Base-by-base conservation (phyloP, 2,797 vertebrate species). In the Onychomys leucogaster region DNA sequence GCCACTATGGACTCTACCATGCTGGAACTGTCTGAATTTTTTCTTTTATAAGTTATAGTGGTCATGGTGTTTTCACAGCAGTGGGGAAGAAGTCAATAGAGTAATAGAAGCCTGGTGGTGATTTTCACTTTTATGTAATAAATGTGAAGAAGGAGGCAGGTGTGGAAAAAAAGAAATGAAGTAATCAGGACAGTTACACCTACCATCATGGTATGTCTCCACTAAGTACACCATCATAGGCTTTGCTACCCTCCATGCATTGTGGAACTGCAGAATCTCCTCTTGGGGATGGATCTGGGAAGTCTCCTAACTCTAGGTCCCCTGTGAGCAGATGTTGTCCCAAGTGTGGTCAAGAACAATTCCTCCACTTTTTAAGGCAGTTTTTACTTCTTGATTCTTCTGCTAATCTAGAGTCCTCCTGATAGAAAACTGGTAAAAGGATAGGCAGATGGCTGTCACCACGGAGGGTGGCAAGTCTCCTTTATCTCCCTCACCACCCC, bases 81-180 rank as follows among this genome's bases (percentile, higher is more conserved):
- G 13, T 23, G 11, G 61, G 6, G 6, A 46, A 49, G 61, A 23
- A 65, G 61, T 11, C 10, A 34, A 67, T 84, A 34, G 10, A 49
- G 61, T 82, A n/a, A 25, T 21, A 34, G 46, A 94, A n/a, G 43
- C 17, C 25, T 1, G 1, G 5, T 2, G 71, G 52, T 3, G 63
- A 73, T 25, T 67, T 94, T 61, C 41, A 65, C 55, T 93, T 96
- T 94, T 78, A n/a, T 37, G n/a, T 63, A 46, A 61, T n/a, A 34
- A 75, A 55, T 91, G 65, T 89, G 11, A 78, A 92, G 46, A 10
- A 80, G 41, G 37, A 81, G 37, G 86, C 46, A 61, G 29, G 21
- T 69, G 21, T 49, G 23, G 49, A 10, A 43, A 88, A 71, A 59
- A 3, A 55, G 76, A 85, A 65, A n/a, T 52, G 27, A 94, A 71